phyloP scores from a whole-genome alignment of 2,888 invertebrate species.

The Sipha maydis region DNA sequence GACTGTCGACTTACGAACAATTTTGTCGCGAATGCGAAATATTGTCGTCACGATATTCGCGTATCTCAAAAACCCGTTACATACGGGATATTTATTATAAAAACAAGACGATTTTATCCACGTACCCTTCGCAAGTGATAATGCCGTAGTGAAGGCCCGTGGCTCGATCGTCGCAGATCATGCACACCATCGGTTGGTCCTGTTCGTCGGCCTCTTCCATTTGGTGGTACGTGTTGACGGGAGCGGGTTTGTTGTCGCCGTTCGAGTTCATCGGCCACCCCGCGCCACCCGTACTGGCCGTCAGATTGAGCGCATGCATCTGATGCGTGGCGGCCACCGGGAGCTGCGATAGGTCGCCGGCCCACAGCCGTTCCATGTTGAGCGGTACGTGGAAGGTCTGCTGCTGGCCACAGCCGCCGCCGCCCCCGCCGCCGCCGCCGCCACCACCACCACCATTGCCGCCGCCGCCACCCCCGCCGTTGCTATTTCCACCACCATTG shows the following conservation, averaged over 20 bases:
- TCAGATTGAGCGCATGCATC: slow-evolving; percentile 79
- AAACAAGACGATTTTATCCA: slow-evolving; percentile 8
- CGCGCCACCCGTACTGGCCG: slow-evolving; percentile 66
- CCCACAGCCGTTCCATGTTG: slow-evolving; percentile 93
- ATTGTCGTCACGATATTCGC: too few species aligned
- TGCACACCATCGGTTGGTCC: slow-evolving; percentile 94
- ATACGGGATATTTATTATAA: too few species aligned
- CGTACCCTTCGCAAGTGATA: slow-evolving; percentile 96
- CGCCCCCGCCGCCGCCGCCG: slow-evolving; percentile 67
- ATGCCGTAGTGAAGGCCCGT: slow-evolving; percentile 98
- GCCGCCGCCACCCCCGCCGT: slow-evolving; percentile 67
- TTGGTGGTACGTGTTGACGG: slow-evolving; percentile 63
- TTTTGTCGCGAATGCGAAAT: too few species aligned
- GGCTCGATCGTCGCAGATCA: slow-evolving; percentile 98
- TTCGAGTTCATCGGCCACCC: slow-evolving; percentile 66
- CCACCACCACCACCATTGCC: slow-evolving; percentile 68
- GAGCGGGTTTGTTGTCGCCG: slow-evolving; percentile 66
- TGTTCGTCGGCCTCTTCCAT: slow-evolving; percentile 74
- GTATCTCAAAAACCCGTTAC: too few species aligned
- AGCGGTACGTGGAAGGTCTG: slow-evolving; percentile 73
- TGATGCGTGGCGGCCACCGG: slow-evolving; percentile 78
- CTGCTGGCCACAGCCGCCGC: slow-evolving; percentile 71
- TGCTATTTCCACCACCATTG: slow-evolving; percentile 68
- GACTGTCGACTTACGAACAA: too few species aligned
- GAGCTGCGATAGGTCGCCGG: slow-evolving; percentile 85